Evolutionary conservation across 2,797 vertebrate species (phyloP), one percentile per base, ranked within the genome.

Genomic region (Cuniculus paca): DNA sequence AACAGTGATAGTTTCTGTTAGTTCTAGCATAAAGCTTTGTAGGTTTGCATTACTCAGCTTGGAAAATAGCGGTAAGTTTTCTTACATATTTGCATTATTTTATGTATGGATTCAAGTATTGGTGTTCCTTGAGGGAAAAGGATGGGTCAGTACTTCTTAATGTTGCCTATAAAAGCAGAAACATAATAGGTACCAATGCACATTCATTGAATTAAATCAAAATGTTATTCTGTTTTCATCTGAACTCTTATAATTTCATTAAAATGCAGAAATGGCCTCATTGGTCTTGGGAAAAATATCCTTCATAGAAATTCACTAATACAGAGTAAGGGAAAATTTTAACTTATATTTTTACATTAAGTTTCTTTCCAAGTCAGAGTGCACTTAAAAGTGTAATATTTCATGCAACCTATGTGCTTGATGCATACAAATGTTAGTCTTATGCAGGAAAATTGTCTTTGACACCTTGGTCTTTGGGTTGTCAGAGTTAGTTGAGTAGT

Each of bases 171-270:
- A 54, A 91, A 95, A 39, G 31, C 86, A 88, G 85, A 94, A 87
- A 87, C 10, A 16, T 79, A 80, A 70, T 54, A 65, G 42, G 4
- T 82, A 39, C 74, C 34, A 88, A 52, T 61, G 34, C 3, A 81
- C 5, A 77, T 45, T 90, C 68, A 12, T 91, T 94, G 48, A 95
- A 74, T 95, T 93, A 78, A 85, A 90, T 90, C n/a, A 50, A 95
- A 72, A 58, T 91, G 17, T 89, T 87, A 17, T 45, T 95, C 56
- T 92, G 8, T 80, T 84, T 97, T n/a, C 65, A 65, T 48, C 17
- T 74, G 89, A 89, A 84, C 34, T 86, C 34, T 60, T 92, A 77
- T 31, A 95, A 89, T 93, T 95, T 93, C 56, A 70, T 84, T 84
- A 54, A 83, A 92, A 91, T 81, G 9, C 28, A 39, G 26, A 42